Evolutionary conservation across 1,140 invertebrate species (phyloP).

Genomic region (Gryon sp.): DNA sequence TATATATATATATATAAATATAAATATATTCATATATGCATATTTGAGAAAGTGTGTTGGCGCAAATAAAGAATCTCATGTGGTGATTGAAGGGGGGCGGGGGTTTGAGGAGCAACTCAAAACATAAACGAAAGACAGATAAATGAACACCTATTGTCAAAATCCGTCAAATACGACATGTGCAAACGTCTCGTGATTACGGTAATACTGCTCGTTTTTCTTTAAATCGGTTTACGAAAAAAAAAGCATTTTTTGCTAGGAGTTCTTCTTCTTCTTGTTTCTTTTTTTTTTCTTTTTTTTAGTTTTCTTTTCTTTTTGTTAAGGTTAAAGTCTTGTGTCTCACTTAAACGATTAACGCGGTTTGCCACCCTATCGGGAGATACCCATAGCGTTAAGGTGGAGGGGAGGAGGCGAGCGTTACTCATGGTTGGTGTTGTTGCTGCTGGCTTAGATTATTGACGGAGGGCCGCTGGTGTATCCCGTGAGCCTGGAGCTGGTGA

Average conservation of each 20-base stretch:
- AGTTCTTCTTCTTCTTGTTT: no score
- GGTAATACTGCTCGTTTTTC: slow-evolving; percentile 40
- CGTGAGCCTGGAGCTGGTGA: slow-evolving; percentile 87
- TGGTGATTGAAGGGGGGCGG: slow-evolving; percentile 4
- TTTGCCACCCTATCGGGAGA: slow-evolving; percentile 12
- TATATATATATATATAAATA: no score
- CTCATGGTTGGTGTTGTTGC: slow-evolving; percentile 69
- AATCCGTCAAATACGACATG: slow-evolving; percentile 30
- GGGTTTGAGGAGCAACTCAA: background rate
- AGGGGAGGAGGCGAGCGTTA: slow-evolving; percentile 45
- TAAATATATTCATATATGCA: no score
- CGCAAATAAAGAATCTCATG: slow-evolving; percentile 59
- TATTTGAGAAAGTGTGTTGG: slow-evolving; percentile 14
- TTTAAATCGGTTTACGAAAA: background rate
- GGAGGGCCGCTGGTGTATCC: slow-evolving; percentile 82
- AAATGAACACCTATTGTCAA: slow-evolving; percentile 39
- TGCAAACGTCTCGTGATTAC: slow-evolving; percentile 6
- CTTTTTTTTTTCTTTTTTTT: no score
- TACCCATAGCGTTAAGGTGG: slow-evolving; percentile 21
- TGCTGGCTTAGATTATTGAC: slow-evolving; percentile 68
- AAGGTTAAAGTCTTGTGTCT: slow-evolving; percentile 24
- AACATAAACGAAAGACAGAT: slow-evolving; percentile 2
- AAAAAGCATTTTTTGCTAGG: no score
- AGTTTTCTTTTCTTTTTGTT: no score
- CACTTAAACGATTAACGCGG: slow-evolving; percentile 17